Evolutionary conservation across 1,140 invertebrate genomes (phyloP).

Genomic region (Lepidurus arcticus): DNA sequence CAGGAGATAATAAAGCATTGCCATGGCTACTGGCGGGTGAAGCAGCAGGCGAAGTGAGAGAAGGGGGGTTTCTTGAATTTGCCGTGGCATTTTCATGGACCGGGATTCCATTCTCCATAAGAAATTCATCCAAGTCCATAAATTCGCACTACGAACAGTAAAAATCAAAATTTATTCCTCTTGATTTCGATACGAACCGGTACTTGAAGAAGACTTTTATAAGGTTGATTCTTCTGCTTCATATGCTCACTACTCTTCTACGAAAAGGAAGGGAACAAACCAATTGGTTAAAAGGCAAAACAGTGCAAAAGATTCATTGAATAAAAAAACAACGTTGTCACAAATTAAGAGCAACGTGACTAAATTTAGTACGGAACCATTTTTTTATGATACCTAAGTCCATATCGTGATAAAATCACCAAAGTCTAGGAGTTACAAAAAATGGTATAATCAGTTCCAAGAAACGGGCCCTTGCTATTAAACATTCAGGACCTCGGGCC

Average conservation of each 20-base stretch:
- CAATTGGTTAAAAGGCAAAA: background rate
- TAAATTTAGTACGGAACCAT: too few relatives aligned
- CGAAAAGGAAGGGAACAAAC: background rate
- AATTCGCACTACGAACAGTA: conserved; percentile 58
- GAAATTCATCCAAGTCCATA: conserved; percentile 92
- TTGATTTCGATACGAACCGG: conserved; percentile 24
- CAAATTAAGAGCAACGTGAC: too few relatives aligned
- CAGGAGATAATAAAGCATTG: background rate
- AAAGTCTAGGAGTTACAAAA: too few relatives aligned
- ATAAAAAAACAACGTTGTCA: background rate
- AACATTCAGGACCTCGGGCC: too few relatives aligned
- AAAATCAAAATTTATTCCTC: conserved; percentile 28
- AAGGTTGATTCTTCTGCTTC: background rate
- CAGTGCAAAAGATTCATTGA: background rate
- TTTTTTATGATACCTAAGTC: too few relatives aligned
- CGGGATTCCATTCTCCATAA: conserved; percentile 85
- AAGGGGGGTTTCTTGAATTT: background rate
- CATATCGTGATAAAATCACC: too few relatives aligned
- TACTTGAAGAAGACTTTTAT: background rate
- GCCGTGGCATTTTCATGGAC: conserved; percentile 59
- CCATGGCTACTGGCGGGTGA: background rate
- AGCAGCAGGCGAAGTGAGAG: background rate
- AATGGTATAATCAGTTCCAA: too few relatives aligned
- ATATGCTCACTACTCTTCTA: conserved; percentile 28
- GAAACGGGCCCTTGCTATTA: too few relatives aligned